Evolutionary conservation across 2,888 invertebrate species (phyloP).

Genomic region (Petrolisthes cinctipes): DNA sequence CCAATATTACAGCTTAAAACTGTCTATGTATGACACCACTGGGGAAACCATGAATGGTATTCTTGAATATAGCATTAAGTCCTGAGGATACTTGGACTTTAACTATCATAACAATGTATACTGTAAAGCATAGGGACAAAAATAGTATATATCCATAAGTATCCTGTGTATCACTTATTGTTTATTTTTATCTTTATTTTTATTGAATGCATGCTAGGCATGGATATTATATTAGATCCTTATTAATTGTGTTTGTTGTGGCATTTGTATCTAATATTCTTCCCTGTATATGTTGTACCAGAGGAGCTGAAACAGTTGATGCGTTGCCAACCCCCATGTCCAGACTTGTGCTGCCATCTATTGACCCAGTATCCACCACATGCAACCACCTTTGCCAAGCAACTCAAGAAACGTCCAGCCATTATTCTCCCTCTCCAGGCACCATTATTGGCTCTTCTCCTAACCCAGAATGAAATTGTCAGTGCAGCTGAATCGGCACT

Average conservation of each 20-base stretch:
- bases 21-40: no score
- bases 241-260: neutral
- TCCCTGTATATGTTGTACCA: slow-evolving; percentile 3
- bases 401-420: slow-evolving; percentile 29
- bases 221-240: neutral
- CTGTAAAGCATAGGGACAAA: no score
- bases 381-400: slow-evolving; percentile 4
- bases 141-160: no score
- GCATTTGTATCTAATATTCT: neutral
- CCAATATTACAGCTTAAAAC: no score
- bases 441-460: slow-evolving; percentile 22
- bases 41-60: no score
- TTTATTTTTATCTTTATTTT: neutral
- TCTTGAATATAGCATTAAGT: no score
- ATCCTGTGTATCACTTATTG: neutral
- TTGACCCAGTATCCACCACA: slow-evolving; percentile 35
- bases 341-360: slow-evolving; percentile 40
- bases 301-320: slow-evolving; percentile 43
- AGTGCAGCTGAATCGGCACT: slow-evolving; percentile 14
- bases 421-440: slow-evolving; percentile 23
- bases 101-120: no score
- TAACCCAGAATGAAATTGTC: slow-evolving; percentile 18
- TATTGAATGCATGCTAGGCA: neutral
- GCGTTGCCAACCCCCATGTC: slow-evolving; percentile 16
- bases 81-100: no score